Evolutionary conservation across 2,888 invertebrate genomes (phyloP), one percentile per base, ranked within the genome.

Genomic region (Andrena minutula): DNA sequence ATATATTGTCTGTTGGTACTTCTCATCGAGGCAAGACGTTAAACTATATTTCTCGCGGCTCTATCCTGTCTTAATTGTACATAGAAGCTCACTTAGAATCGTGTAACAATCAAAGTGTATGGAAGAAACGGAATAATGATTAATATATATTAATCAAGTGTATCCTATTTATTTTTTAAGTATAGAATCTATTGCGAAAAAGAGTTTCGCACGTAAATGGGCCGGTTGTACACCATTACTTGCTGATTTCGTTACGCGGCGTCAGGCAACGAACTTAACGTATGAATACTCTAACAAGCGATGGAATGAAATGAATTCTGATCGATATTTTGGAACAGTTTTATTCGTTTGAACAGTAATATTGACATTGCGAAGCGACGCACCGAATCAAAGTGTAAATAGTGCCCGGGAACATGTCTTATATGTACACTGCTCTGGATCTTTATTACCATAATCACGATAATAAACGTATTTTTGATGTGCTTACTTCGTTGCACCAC

Each of bases 381-480:
- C 87, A 85, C 81, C 76, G 70, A 84, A 83, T 88, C 75, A 83
- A 79, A 86, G 79, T 41, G 41, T 81, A 69, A 77, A 82, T 85
- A 84, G 75, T 85, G 84, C 79, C 75, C 47, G 66, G 69, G 77
- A 78, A 75, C 70, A 80, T 77, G 60, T 84, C 85, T 85, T 89
- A 84, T 41, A 41, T 41, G 41, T 87, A 91, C 78, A 87, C 89
- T 88, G 71, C 85, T 86, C 76, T 72, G 83, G 79, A 85, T 83
- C 78, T 82, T 65, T 49, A 79, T 86, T 77, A 85, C 85, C 87
- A 78, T 84, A 85, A 87, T 89, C 81, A 79, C 87, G 64, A 90
- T 87, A 92, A 91, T 92, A 92, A 92, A 92, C 78, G 89, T 93
- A 92, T 92, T 92, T 92, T 91, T 92, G 88, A 92, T 90, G 91